Percentiles rank a stretch among this genome's conserved stretches.
Evolutionary conservation across 1,140 invertebrate species (phyloP).

Genomic region (Condylostylus longicornis): DNA sequence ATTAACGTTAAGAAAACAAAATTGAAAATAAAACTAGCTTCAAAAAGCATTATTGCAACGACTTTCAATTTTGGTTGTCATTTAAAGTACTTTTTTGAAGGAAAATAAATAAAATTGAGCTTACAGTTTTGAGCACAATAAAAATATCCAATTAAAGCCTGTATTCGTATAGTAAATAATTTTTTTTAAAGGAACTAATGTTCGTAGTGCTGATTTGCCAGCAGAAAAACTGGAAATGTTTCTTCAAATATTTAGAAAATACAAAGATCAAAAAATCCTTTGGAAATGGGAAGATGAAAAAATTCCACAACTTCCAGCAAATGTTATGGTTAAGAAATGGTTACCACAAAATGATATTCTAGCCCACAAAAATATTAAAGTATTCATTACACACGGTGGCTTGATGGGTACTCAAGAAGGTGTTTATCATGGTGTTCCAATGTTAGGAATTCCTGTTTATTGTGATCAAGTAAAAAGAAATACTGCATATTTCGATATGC

Average conservation of each 20-base stretch:
- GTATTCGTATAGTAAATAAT: too few species aligned
- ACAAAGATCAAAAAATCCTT: slow-evolving; percentile 41
- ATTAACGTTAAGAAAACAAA: too few species aligned
- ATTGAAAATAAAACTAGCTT: too few species aligned
- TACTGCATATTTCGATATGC: background rate
- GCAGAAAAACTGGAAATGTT: slow-evolving; percentile 33
- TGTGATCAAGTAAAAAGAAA: slow-evolving; percentile 32
- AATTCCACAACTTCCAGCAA: slow-evolving; percentile 34
- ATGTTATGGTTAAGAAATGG: slow-evolving; percentile 44
- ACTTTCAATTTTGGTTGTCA: too few species aligned
- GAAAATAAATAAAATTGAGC: too few species aligned
- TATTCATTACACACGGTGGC: slow-evolving; percentile 47
- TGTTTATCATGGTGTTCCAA: slow-evolving; percentile 40
- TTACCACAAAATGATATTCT: slow-evolving; percentile 46
- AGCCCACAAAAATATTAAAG: slow-evolving; percentile 39
- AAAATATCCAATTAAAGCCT: too few species aligned
- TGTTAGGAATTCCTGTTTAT: slow-evolving; percentile 45
- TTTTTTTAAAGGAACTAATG: slow-evolving; percentile 16
- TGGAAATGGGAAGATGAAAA: slow-evolving; percentile 45
- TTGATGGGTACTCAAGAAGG: slow-evolving; percentile 43
- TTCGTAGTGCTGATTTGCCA: slow-evolving; percentile 26
- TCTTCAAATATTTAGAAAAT: slow-evolving; percentile 33
- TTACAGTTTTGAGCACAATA: too few species aligned
- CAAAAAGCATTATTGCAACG: too few species aligned
- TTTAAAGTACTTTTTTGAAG: too few species aligned